These are phyloP conservation scores for Andrena praecox DNA, from an alignment of 2,888 invertebrate species.

Conservation along the genomic window DNA sequence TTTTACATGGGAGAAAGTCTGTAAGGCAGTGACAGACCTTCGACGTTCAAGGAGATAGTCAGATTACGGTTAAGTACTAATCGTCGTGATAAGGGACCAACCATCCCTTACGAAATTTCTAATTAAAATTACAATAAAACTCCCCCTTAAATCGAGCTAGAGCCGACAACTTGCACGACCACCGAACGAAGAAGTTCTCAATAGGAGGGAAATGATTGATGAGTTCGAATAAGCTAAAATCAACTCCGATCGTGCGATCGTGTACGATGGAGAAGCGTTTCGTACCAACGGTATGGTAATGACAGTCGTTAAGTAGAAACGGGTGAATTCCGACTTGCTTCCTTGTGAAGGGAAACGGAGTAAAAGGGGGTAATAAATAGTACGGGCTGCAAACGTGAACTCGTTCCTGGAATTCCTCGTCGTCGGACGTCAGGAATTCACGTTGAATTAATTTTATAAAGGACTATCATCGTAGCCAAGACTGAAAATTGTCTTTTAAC, in stretches of 20 bases:
- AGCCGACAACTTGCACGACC: neutral
- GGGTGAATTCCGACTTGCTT: constrained; percentile 11
- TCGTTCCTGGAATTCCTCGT: neutral
- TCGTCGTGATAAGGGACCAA: constrained; percentile 14
- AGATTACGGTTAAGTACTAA: constrained; percentile 58
- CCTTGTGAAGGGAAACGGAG: neutral
- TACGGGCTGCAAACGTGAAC: neutral
- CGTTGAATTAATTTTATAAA: neutral
- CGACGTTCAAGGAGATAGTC: constrained; percentile 28
- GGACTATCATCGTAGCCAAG: neutral
- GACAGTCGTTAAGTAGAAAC: neutral
- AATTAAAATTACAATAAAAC: constrained; percentile 1
- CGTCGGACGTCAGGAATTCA: neutral
- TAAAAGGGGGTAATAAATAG: neutral
- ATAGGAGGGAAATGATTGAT: neutral
- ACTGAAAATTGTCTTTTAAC: constrained; percentile 28
- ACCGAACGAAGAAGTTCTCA: constrained; percentile 1
- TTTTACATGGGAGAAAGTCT: constrained; percentile 30
- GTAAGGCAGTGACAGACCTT: constrained; percentile 48
- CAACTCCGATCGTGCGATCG: constrained; percentile 5
- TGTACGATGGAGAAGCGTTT: constrained; percentile 2
- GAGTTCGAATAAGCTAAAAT: neutral
- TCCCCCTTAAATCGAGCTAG: constrained; percentile 1
- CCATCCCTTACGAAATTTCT: neutral
- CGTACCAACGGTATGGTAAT: neutral